These are phyloP conservation scores for Agrotis segetum DNA, from an alignment of 2,888 invertebrate genomes.

Conservation along the genomic window DNA sequence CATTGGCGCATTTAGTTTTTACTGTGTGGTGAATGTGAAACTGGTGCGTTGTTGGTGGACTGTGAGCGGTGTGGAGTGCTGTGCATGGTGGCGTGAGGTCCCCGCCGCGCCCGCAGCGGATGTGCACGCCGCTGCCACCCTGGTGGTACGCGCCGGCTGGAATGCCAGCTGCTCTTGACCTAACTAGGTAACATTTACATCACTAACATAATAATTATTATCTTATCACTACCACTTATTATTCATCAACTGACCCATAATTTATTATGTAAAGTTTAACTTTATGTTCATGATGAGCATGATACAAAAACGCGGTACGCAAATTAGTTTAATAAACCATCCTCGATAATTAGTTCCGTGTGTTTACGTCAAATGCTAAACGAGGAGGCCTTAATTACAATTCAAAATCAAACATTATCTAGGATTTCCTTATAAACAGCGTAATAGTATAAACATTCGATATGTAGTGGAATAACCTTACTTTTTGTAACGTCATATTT, in stretches of 20 bases:
- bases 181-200: slow-evolving; percentile 84
- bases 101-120: slow-evolving; percentile 82
- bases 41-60: slow-evolving; percentile 70
- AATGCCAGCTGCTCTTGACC: slow-evolving; percentile 91
- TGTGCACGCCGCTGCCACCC: slow-evolving; percentile 88
- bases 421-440: slow-evolving; percentile 62
- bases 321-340: slow-evolving; percentile 59
- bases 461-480: slow-evolving; percentile 16
- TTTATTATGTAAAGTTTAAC: slow-evolving; percentile 39
- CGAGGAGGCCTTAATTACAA: slow-evolving; percentile 62
- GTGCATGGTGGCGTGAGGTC: slow-evolving; percentile 75
- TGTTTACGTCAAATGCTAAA: slow-evolving; percentile 68
- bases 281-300: slow-evolving; percentile 24
- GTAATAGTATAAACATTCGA: slow-evolving; percentile 22
- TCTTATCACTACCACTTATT: slow-evolving; percentile 36
- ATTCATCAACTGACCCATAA: slow-evolving; percentile 36
- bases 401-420: slow-evolving; percentile 62
- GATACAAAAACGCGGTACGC: slow-evolving; percentile 42
- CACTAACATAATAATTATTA: slow-evolving; percentile 25
- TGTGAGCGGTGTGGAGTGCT: slow-evolving; percentile 65
- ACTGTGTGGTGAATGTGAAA: slow-evolving; percentile 83
- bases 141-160: slow-evolving; percentile 88
- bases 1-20: slow-evolving; percentile 77
- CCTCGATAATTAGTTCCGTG: slow-evolving; percentile 67
- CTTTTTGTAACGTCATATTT: slow-evolving; percentile 12